These are phyloP conservation scores for Diarsia mendica DNA, from an alignment of 2,888 invertebrate species.

Conservation along the genomic window DNA sequence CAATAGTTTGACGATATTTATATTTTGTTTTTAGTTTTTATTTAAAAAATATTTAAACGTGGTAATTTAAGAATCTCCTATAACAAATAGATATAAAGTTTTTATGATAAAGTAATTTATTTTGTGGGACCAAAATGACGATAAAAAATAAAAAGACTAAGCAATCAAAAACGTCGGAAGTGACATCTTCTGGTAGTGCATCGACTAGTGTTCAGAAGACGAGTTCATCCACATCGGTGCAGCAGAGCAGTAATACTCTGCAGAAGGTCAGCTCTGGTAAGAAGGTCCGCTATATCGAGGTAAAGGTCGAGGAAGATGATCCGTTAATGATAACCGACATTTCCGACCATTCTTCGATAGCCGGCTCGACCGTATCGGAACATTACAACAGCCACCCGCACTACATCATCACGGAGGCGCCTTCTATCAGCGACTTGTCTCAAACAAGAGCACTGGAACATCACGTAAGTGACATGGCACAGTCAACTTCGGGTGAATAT, in stretches of 20 bases:
- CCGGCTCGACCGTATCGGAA: slow-evolving; percentile 87
- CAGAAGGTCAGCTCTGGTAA: slow-evolving; percentile 88
- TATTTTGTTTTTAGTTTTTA: slow-evolving; percentile 79
- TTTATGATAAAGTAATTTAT: slow-evolving; percentile 71
- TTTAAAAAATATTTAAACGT: slow-evolving; percentile 81
- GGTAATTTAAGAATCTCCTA: slow-evolving; percentile 82
- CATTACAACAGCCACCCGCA: slow-evolving; percentile 89
- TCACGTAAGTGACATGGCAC: slow-evolving; percentile 86
- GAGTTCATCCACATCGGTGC: slow-evolving; percentile 83
- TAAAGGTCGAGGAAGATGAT: slow-evolving; percentile 89
- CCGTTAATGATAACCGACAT: slow-evolving; percentile 89
- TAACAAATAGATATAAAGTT: slow-evolving; percentile 68
- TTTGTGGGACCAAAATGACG: slow-evolving; percentile 87
- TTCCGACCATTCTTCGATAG: slow-evolving; percentile 86
- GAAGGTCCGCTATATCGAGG: slow-evolving; percentile 88
- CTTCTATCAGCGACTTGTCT: slow-evolving; percentile 87
- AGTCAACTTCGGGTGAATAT: slow-evolving; percentile 85
- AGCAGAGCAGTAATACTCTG: slow-evolving; percentile 83
- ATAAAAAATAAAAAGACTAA: slow-evolving; percentile 91
- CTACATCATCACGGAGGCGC: slow-evolving; percentile 89
- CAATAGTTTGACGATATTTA: slow-evolving; percentile 82
- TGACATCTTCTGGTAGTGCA: slow-evolving; percentile 83
- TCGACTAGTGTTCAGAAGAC: slow-evolving; percentile 88
- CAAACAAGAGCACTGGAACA: slow-evolving; percentile 82
- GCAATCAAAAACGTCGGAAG: slow-evolving; percentile 84